Base-by-base conservation (phyloP, 1,140 invertebrate genomes). In the Cyrtorhinus lividipennis region DNA sequence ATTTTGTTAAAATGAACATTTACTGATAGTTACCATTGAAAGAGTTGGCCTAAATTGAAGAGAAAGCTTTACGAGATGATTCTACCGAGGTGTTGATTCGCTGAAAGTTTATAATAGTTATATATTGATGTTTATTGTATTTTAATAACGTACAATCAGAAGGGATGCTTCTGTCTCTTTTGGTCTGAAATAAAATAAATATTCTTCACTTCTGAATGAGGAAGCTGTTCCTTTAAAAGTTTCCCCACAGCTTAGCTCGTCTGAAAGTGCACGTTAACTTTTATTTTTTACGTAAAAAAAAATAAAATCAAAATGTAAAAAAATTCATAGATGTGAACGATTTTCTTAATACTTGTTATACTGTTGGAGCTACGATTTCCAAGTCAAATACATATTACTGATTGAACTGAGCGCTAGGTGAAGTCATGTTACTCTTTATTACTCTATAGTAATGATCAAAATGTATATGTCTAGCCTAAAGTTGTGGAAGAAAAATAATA, bases 11-110 rank as follows among this genome's bases (percentile, higher is more conserved):
- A 53, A 38, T 38, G 48, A 53, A 22, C 5, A 20, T 53, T 12
- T 53, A 53, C 48, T 15, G 20, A 53, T 15, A 53, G 48, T 53
- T 53, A 53, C 48, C 48, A 53, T 53, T 53, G 48, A 53, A n/a
- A n/a, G 48, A 53, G 20, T 53, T 53, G 48, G 48, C 48, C 48
- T 53, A 53, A 53, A 53, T 15, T 53, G 5, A 20, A 53, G 48
- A 38, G n/a, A 53, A 5, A 20, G 48, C 48, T 53, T 15, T 53
- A 53, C n/a, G n/a, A n/a, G 20, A 22, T 53, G 48, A 53, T 53
- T 53, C n/a, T 53, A 53, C 5, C 20, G 12, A n/a, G n/a, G 48
- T 10, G 48, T 53, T 53, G 48, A 53, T 53, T 22, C n/a, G 48
- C 12, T 53, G 48, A 53, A 53, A 22, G 20, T 53, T 10, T 53